Base-by-base conservation (phyloP, 2,797 vertebrate species). In the Tolypeutes matacus region DNA sequence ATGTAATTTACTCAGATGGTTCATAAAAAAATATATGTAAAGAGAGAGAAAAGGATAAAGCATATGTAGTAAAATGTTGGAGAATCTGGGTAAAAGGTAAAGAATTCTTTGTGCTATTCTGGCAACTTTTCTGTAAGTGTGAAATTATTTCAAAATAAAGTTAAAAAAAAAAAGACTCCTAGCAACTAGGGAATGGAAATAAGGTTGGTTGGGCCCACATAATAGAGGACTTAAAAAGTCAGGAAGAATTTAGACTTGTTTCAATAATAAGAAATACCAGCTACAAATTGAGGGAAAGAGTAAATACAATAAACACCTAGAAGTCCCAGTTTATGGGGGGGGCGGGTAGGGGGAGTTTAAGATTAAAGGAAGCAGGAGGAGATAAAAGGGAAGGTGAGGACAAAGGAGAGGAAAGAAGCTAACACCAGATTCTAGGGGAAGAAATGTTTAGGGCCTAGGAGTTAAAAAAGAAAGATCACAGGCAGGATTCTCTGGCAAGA, bases 101-200 rank as follows among this genome's bases (percentile, higher is more conserved):
- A 56, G 18, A 89, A 27, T 86, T 80, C 25, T 84, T 27, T 92
- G 64, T 64, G 64, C 17, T 70, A 83, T 69, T 82, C 73, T 75
- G 86, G 21, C 31, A 87, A 82, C 11, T 58, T 69, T 88, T 94
- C 56, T 67, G 2, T 65, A 60, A 91, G 46, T 51, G 3, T 76
- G 69, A 82, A 42, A 62, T 2, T 51, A 36, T 53, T 84, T 78
- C 46, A 73, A 87, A 84, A 77, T 65, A 67, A 89, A 84, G 31
- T 67, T 65, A n/a, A 36, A 6, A 69, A 53, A 76, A 56, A 56
- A 65, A 34, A 39, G n/a, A 20, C 6, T 65, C 18, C 23, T 89
- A 89, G 36, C 10, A 86, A 86, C 34, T 29, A 81, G 69, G 51
- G 13, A 77, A 51, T 18, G 91, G 18, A 90, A 91, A 91, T 80